Percentiles rank a stretch among this genome's conserved stretches.
Evolutionary conservation across 1,140 invertebrate genomes (phyloP).

Genomic region (Phthorimaea operculella): DNA sequence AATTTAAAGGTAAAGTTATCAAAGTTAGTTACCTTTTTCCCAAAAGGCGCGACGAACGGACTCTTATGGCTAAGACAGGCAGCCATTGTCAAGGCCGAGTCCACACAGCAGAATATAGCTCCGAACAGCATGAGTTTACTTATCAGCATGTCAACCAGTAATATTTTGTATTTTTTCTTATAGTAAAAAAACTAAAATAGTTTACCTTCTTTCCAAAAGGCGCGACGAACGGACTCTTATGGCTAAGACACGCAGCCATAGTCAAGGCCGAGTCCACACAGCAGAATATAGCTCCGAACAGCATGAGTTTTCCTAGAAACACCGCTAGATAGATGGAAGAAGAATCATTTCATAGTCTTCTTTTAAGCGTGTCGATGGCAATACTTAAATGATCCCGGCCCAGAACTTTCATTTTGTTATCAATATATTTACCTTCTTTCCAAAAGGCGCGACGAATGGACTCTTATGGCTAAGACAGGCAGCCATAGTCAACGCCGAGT

Average conservation of each 20-base stretch:
- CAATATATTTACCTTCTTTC: constrained; percentile 70
- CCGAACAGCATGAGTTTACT: constrained; percentile 92
- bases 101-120: constrained; percentile 92
- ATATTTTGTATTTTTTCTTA: no score
- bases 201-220: constrained; percentile 85
- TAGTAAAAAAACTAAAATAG: no score
- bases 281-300: constrained; percentile 91
- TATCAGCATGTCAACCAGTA: constrained; percentile 91
- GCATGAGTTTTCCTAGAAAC: constrained; percentile 90
- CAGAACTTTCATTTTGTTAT: no score
- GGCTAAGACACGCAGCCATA: constrained; percentile 89
- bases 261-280: constrained; percentile 94
- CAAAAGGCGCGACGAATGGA: constrained; percentile 82
- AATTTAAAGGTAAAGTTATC: no score
- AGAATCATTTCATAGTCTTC: no score
- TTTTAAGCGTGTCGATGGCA: no score
- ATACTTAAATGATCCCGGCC: no score
- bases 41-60: constrained; percentile 82
- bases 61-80: constrained; percentile 88
- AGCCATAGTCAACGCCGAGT: constrained; percentile 93
- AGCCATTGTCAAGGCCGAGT: constrained; percentile 93
- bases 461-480: constrained; percentile 88
- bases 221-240: constrained; percentile 84
- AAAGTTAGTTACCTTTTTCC: constrained; percentile 83
- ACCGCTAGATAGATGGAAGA: no score